A percentile compares a stretch with the other conserved stretches of the same genome.
Conservation (phyloP, 1,140 invertebrate genomes). For the Planococcus citri region DNA sequence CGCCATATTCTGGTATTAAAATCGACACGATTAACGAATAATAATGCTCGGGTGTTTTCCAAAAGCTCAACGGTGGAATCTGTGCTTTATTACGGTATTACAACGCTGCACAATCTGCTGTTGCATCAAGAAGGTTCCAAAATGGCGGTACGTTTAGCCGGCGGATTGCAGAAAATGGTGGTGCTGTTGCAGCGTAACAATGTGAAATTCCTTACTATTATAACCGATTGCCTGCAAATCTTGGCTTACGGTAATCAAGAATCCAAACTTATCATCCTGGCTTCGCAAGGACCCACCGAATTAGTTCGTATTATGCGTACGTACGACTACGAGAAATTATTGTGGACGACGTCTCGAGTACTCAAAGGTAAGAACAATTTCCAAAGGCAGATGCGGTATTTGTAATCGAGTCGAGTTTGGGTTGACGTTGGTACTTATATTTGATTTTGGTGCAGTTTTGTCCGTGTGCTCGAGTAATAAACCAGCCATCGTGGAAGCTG, state of each 20-base stretch:
- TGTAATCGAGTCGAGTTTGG: no score
- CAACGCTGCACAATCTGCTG: slow-evolving; percentile 92
- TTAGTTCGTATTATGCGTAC: slow-evolving; percentile 93
- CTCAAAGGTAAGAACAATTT: slow-evolving; percentile 54
- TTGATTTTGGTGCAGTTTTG: slow-evolving; percentile 44
- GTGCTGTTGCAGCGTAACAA: slow-evolving; percentile 89
- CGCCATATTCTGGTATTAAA: not conserved
- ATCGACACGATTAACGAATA: not conserved
- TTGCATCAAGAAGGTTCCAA: slow-evolving; percentile 97
- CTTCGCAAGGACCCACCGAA: slow-evolving; percentile 91
- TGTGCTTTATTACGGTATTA: slow-evolving; percentile 95
- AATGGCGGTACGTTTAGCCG: slow-evolving; percentile 90
- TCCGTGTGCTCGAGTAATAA: slow-evolving; percentile 97
- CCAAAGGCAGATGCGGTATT: no score
- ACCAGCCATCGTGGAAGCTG: slow-evolving; percentile 91
- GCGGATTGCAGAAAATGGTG: slow-evolving; percentile 97
- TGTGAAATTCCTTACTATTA: slow-evolving; percentile 93
- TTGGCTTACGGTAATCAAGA: slow-evolving; percentile 97
- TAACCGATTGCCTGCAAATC: slow-evolving; percentile 96
- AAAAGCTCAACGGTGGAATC: slow-evolving; percentile 81
- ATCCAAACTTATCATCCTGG: slow-evolving; percentile 93
- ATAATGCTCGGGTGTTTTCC: slow-evolving; percentile 16
- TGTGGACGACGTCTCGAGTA: slow-evolving; percentile 96
- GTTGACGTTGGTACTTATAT: not conserved
- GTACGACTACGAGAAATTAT: slow-evolving; percentile 93